Evolutionary conservation across 2,113 vertebrate genomes (phyloP).

Genomic region (Hypanus sabinus): DNA sequence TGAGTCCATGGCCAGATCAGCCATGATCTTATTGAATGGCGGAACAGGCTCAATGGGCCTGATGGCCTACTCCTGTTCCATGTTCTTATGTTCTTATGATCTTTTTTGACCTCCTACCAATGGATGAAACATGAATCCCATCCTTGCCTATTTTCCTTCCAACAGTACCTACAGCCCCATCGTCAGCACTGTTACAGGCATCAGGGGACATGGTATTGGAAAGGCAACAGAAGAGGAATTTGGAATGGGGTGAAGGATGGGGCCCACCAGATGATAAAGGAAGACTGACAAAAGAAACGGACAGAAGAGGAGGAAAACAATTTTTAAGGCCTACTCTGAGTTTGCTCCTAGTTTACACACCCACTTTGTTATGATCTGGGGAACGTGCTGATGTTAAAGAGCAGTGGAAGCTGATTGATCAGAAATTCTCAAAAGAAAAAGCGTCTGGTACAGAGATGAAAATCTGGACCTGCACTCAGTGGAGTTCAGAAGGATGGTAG

Average conservation of each 20-base stretch:
- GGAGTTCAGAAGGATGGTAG: too few relatives aligned
- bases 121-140: neutral
- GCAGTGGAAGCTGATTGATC: neutral
- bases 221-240: neutral
- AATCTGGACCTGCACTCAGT: too few relatives aligned
- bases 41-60: too few relatives aligned
- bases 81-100: too few relatives aligned
- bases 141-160: neutral
- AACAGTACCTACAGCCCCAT: neutral
- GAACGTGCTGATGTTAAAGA: neutral
- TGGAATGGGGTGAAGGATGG: neutral
- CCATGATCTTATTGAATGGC: too few relatives aligned
- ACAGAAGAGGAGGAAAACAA: neutral
- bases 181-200: neutral
- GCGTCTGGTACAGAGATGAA: too few relatives aligned
- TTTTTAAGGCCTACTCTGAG: too few relatives aligned
- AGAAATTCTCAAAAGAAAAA: too few relatives aligned
- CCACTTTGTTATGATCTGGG: neutral
- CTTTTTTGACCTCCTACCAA: neutral
- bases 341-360: too few relatives aligned
- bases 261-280: too few relatives aligned
- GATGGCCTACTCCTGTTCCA: too few relatives aligned
- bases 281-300: neutral
- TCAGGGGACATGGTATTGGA: neutral
- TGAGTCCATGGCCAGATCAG: too few relatives aligned